Conservation (phyloP, 2,888 invertebrate species). For the Oxycera nigricornis region DNA sequence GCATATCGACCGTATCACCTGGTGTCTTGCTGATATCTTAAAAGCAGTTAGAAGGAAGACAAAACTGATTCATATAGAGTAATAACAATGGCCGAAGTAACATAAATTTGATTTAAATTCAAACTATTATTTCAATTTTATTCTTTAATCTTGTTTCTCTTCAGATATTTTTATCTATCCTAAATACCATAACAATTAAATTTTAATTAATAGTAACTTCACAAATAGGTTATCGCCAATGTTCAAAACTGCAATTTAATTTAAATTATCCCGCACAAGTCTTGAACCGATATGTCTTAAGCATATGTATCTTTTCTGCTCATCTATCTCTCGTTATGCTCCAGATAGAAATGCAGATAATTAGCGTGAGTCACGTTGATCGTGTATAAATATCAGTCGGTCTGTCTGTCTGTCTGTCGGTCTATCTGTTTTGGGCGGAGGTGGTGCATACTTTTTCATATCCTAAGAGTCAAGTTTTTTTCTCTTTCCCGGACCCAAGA, state of each 20-base stretch:
- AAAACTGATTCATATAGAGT: no score
- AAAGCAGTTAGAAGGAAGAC: no score
- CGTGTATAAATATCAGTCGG: no score
- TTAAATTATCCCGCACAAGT: not conserved
- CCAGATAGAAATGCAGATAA: slow-evolving; percentile 10
- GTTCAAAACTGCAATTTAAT: not conserved
- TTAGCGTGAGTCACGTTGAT: slow-evolving; percentile 15
- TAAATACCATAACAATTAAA: slow-evolving; percentile 18
- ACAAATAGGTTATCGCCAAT: not conserved
- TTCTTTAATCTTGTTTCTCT: no score
- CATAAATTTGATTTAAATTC: no score
- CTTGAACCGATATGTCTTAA: not conserved
- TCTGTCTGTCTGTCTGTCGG: not conserved
- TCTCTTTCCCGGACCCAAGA: not conserved
- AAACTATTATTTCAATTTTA: no score
- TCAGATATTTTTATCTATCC: not conserved
- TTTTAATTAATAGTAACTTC: slow-evolving; percentile 1
- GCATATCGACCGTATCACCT: no score
- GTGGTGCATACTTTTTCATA: not conserved
- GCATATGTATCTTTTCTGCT: not conserved
- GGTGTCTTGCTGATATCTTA: no score
- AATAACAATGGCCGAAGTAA: no score
- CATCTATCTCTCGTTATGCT: not conserved
- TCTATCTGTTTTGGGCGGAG: not conserved
- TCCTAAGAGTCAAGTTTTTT: not conserved